These are phyloP conservation scores for Muricea muricata DNA, from an alignment of 92 coral and sea anemone species.

Conservation along the genomic window DNA sequence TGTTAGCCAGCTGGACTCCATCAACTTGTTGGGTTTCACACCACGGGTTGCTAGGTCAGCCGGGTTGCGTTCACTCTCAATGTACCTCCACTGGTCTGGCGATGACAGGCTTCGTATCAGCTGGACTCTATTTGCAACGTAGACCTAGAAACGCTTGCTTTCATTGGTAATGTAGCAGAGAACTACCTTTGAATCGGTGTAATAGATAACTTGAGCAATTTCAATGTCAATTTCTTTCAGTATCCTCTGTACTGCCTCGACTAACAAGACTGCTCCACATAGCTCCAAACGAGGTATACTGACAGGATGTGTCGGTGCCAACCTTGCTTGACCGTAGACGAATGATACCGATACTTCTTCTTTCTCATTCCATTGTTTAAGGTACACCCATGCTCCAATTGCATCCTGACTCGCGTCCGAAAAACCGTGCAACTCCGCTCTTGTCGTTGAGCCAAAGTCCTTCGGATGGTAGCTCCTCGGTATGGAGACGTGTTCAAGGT, in stretches of 20 bases:
- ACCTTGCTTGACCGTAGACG: not conserved
- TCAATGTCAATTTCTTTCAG: conserved; percentile 59
- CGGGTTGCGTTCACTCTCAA: not conserved
- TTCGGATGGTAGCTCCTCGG: not conserved
- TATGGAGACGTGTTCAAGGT: not conserved
- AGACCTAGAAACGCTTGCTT: conserved; percentile 49
- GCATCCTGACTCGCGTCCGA: not conserved
- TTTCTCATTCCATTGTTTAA: not conserved
- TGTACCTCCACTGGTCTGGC: not conserved
- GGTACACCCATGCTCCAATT: not conserved
- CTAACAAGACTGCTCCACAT: conserved; percentile 38
- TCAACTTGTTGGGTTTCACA: conserved; percentile 1
- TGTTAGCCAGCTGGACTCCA: conserved; percentile 40
- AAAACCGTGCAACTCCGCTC: not conserved
- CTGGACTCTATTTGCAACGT: conserved; percentile 63
- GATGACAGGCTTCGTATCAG: conserved; percentile 38
- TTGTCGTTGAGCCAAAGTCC: not conserved
- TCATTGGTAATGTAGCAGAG: conserved; percentile 46
- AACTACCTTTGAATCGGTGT: not conserved
- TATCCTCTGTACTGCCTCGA: conserved; percentile 47
- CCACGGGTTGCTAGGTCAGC: too few relatives aligned
- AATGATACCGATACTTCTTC: not conserved
- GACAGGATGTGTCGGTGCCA: not conserved
- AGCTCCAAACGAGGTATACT: not conserved
- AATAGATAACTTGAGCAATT: conserved; percentile 1